Base-by-base conservation (phyloP, 2,113 vertebrate genomes). In the Xyliphius kryptos region DNA sequence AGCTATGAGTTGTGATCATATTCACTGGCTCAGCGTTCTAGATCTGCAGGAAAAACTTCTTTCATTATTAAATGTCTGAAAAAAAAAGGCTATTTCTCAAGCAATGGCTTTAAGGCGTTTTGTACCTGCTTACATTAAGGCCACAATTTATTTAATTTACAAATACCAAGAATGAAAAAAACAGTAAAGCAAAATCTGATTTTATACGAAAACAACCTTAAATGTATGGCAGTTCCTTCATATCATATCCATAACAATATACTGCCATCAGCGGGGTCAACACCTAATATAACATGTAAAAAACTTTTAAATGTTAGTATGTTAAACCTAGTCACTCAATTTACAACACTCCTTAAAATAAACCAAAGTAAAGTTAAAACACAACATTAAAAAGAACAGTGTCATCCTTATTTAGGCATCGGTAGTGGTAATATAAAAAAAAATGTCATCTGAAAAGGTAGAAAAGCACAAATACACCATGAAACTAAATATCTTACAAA, bases 21-120 rank as follows among this genome's bases (percentile, higher is more conserved):
- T 46, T 58, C 77, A 83, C 85, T 88, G 87, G 87, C 87, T 89
- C 87, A 89, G 87, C 80, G 74, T 88, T 87, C 81, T 83, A 71
- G 66, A 83, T 87, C 81, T 78, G 86, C 87, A 89, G 87, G 86
- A 89, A 87, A 85, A 81, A 82, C 74, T 3, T 6, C 22, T 26
- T 26, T 26, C 22, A 26, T 26, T 26, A 26, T 26, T 26, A 26
- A 26, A 26, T 26, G 22, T 26, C 22, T 26, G 6, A 26, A 48
- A 66, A 64, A 66, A 66, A 9, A 41, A 11, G 13, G 9, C 13
- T 9, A 12, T 5, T 6, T 75, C 63, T 72, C 50, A 26, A 26
- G 6, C 22, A 26, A 26, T 6, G 22, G n/a, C n/a, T n/a, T n/a
- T n/a, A 26, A 26, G 22, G 22, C 6, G 22, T 58, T 62, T 66